Conservation (phyloP, 2,797 vertebrate genomes). For the Taeniopygia guttata region DNA sequence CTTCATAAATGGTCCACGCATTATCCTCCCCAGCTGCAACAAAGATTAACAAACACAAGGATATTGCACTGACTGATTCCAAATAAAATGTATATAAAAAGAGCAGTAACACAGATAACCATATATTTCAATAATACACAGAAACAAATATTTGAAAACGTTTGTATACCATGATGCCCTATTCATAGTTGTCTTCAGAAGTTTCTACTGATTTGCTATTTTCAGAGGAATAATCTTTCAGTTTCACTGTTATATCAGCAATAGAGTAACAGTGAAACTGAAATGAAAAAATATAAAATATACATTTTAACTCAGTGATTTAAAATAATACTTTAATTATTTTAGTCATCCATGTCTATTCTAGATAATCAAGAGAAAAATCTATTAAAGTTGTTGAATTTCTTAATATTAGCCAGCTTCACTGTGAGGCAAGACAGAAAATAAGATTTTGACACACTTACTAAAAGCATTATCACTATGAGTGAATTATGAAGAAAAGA, state of each 20-base stretch:
- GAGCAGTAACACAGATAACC: neutral
- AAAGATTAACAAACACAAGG: slow-evolving; percentile 36
- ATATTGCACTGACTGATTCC: neutral
- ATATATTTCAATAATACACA: neutral
- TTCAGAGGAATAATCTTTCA: neutral
- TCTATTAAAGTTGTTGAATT: neutral
- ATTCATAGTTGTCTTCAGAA: neutral
- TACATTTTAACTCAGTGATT: neutral
- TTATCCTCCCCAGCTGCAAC: slow-evolving; percentile 89
- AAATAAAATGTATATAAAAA: neutral
- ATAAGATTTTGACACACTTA: neutral
- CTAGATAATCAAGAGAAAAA: neutral
- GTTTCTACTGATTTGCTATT: neutral
- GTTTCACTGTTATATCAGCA: neutral
- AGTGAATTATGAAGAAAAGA: neutral
- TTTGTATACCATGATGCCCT: neutral
- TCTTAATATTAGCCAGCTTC: neutral
- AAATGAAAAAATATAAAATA: neutral
- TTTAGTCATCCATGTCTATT: neutral
- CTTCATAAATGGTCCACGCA: slow-evolving; percentile 98
- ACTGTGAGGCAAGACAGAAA: neutral
- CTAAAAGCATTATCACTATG: neutral
- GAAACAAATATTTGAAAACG: neutral
- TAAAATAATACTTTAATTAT: neutral
- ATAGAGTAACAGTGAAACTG: neutral